Percentiles rank a stretch among this genome's conserved stretches.
These are phyloP conservation scores for Heliconius congener DNA, from an alignment of 1,140 invertebrate genomes.

Conservation along the genomic window DNA sequence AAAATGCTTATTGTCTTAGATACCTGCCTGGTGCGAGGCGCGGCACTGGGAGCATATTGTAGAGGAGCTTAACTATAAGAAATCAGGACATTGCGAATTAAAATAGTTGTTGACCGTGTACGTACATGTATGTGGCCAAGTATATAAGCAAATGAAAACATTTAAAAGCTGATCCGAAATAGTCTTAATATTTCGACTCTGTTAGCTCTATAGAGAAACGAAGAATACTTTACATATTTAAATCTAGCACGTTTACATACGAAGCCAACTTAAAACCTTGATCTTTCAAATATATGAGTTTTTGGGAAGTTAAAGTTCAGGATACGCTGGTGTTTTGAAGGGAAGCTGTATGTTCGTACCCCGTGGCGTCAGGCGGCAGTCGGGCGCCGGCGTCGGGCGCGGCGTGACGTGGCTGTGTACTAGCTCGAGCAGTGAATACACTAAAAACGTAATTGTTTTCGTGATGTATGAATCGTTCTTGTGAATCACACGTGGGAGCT, in stretches of 20 bases:
- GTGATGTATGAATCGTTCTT: slow-evolving; percentile 5
- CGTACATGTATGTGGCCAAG: no score
- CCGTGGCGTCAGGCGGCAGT: slow-evolving; percentile 30
- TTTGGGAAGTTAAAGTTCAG: background rate
- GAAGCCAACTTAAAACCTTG: background rate
- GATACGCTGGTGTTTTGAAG: background rate
- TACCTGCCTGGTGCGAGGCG: no score
- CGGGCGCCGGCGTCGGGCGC: slow-evolving; percentile 25
- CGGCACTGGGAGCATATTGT: no score
- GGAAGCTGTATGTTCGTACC: background rate
- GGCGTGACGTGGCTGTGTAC: background rate
- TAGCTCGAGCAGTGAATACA: background rate
- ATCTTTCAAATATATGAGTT: background rate
- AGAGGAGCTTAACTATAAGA: no score
- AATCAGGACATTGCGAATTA: no score
- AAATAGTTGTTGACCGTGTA: no score
- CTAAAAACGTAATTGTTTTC: slow-evolving; percentile 18
- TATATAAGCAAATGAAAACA: no score
- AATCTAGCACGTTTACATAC: background rate
- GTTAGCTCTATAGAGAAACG: background rate
- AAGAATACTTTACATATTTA: background rate
- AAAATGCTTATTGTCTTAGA: no score
- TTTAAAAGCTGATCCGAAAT: background rate
- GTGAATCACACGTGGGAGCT: background rate
- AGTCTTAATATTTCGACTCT: background rate